A percentile compares a stretch with the other conserved stretches of the same genome.
These are phyloP conservation scores for Aporophyla lueneburgensis DNA, from an alignment of 2,888 invertebrate species.

Conservation along the genomic window DNA sequence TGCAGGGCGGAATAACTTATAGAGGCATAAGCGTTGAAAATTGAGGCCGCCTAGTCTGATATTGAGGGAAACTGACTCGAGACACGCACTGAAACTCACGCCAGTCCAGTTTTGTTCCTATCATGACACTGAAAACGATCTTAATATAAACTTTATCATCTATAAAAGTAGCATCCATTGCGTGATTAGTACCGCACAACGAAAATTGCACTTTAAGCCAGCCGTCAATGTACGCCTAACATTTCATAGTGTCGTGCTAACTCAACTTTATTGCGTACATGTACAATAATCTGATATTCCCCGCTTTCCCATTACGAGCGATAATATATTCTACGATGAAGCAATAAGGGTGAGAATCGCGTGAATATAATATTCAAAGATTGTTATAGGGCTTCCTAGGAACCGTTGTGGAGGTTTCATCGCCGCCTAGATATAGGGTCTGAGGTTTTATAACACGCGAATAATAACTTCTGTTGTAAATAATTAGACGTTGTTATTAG, in stretches of 20 bases:
- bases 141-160: slow-evolving; percentile 32
- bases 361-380: slow-evolving; percentile 64
- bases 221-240: slow-evolving; percentile 45
- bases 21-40: slow-evolving; percentile 85
- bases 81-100: slow-evolving; percentile 88
- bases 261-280: slow-evolving; percentile 69
- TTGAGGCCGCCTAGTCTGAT: slow-evolving; percentile 87
- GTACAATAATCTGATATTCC: slow-evolving; percentile 74
- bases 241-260: slow-evolving; percentile 36
- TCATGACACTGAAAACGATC: slow-evolving; percentile 54
- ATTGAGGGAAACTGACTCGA: slow-evolving; percentile 85
- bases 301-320: slow-evolving; percentile 63
- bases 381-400: slow-evolving; percentile 83
- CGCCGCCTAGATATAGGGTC: slow-evolving; percentile 75
- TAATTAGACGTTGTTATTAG: slow-evolving; percentile 33
- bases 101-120: slow-evolving; percentile 79
- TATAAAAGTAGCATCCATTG: slow-evolving; percentile 20
- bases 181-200: background rate
- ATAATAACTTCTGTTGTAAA: slow-evolving; percentile 48
- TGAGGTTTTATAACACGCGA: slow-evolving; percentile 66
- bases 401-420: slow-evolving; percentile 77
- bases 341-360: slow-evolving; percentile 72
- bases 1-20: slow-evolving; percentile 88
- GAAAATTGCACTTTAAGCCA: background rate
- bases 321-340: slow-evolving; percentile 70